Evolutionary conservation across 2,888 invertebrate species (phyloP).

Genomic region (Liopterus haemorrhoidalis): DNA sequence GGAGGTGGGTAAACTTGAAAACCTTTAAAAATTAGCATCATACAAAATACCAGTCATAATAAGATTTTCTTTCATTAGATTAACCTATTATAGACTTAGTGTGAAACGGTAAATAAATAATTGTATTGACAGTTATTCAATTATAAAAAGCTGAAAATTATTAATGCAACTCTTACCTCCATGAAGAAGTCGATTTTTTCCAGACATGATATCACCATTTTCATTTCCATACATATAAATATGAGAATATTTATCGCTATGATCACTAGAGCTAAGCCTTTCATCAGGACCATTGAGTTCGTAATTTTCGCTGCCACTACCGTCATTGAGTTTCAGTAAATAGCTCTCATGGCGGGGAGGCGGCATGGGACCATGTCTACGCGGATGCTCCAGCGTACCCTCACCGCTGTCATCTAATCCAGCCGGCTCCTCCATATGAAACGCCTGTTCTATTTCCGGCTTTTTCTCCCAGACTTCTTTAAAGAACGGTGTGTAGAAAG

Average conservation of each 20-base stretch:
- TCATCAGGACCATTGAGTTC: conserved; percentile 57
- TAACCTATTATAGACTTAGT: conserved; percentile 10
- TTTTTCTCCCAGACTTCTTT: conserved; percentile 95
- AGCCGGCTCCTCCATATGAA: conserved; percentile 72
- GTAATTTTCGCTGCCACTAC: conserved; percentile 61
- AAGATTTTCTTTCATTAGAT: conserved; percentile 4
- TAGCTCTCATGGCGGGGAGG: conserved; percentile 76
- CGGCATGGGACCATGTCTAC: conserved; percentile 51
- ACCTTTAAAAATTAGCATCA: conserved; percentile 53
- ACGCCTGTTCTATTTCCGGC: conserved; percentile 88
- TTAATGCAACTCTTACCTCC: conserved; percentile 48
- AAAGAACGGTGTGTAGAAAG: conserved; percentile 92
- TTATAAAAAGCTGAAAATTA: no score
- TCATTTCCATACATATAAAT: conserved; percentile 59
- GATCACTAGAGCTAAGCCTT: conserved; percentile 58
- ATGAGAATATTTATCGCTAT: conserved; percentile 60
- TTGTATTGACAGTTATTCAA: no score
- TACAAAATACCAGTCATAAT: no score
- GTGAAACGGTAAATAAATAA: no score
- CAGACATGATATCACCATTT: conserved; percentile 44
- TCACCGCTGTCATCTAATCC: conserved; percentile 60
- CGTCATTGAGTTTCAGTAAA: conserved; percentile 59
- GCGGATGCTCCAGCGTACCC: conserved; percentile 64
- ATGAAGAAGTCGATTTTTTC: conserved; percentile 47
- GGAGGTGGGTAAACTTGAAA: conserved; percentile 80